phyloP scores from a whole-genome alignment of 2,888 invertebrate genomes.

The Ormia ochracea region DNA sequence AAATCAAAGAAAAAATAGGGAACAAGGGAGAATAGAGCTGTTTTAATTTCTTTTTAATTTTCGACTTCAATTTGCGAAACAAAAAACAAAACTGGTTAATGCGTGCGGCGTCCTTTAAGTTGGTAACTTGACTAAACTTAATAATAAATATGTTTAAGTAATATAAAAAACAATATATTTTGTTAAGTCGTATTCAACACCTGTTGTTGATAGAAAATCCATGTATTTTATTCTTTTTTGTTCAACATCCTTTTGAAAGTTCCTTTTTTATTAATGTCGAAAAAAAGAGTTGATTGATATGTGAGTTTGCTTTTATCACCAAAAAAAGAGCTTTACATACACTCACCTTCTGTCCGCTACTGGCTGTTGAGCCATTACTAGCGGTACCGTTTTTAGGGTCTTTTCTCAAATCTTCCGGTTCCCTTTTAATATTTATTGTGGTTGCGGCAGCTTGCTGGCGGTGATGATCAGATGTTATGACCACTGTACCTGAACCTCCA shows the following conservation, averaged over 20 bases:
- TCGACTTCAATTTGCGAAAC: slow-evolving; percentile 23
- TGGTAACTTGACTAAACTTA: slow-evolving; percentile 23
- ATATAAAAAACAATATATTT: slow-evolving; percentile 13
- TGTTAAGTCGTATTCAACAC: slow-evolving; percentile 25
- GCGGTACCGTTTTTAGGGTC: slow-evolving; percentile 76
- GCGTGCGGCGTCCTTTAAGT: slow-evolving; percentile 59
- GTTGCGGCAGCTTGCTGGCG: slow-evolving; percentile 64
- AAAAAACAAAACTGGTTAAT: slow-evolving; percentile 62
- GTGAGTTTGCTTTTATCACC: slow-evolving; percentile 28
- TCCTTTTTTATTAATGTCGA: slow-evolving; percentile 13
- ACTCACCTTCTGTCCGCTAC: slow-evolving; percentile 76
- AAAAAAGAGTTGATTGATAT: slow-evolving; percentile 9
- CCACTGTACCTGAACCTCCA: slow-evolving; percentile 66
- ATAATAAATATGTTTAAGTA: neutral
- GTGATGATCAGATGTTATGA: slow-evolving; percentile 72
- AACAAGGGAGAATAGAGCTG: neutral
- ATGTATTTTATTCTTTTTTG: neutral
- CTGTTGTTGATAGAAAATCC: slow-evolving; percentile 38
- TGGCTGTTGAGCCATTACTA: slow-evolving; percentile 67
- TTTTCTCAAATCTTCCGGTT: slow-evolving; percentile 77
- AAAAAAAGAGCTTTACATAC: slow-evolving; percentile 57
- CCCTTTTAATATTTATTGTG: slow-evolving; percentile 77
- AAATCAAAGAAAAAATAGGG: neutral
- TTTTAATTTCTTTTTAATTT: neutral
- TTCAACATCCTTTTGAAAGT: slow-evolving; percentile 31